A percentile compares a stretch with the other conserved stretches of the same genome.
Evolutionary conservation across 2,888 invertebrate genomes (phyloP).

Genomic region (Acanthosoma haemorrhoidale): DNA sequence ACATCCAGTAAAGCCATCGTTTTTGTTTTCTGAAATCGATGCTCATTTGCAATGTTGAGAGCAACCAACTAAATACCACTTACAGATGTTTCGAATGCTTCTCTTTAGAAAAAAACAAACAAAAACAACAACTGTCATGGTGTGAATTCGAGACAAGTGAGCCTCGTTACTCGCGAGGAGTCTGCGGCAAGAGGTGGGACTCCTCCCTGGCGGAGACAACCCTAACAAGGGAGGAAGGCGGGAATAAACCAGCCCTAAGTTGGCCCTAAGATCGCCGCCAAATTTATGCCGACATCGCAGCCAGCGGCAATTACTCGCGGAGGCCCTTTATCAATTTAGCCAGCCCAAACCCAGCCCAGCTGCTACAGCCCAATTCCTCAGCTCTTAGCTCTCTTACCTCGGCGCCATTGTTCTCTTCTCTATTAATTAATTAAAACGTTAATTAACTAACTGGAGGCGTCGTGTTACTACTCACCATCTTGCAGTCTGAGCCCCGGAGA

Average conservation of each 20-base stretch:
- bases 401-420: not conserved
- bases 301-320: not conserved
- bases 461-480: conserved; percentile 19
- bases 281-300: conserved; percentile 10
- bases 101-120: too few relatives aligned
- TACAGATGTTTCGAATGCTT: too few relatives aligned
- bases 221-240: not conserved
- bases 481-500: conserved; percentile 20
- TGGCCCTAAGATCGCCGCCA: not conserved
- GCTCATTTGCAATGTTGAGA: too few relatives aligned
- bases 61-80: too few relatives aligned
- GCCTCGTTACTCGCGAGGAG: not conserved
- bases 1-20: too few relatives aligned
- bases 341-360: not conserved
- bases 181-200: not conserved
- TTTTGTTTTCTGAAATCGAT: too few relatives aligned
- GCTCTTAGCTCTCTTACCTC: conserved; percentile 8
- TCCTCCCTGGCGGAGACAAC: not conserved
- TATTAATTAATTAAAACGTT: conserved; percentile 14
- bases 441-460: conserved; percentile 2
- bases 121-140: too few relatives aligned
- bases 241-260: not conserved
- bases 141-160: not conserved
- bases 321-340: conserved; percentile 11
- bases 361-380: not conserved